phyloP scores from a whole-genome alignment of 2,113 vertebrate genomes.

The Callospermophilus lateralis region DNA sequence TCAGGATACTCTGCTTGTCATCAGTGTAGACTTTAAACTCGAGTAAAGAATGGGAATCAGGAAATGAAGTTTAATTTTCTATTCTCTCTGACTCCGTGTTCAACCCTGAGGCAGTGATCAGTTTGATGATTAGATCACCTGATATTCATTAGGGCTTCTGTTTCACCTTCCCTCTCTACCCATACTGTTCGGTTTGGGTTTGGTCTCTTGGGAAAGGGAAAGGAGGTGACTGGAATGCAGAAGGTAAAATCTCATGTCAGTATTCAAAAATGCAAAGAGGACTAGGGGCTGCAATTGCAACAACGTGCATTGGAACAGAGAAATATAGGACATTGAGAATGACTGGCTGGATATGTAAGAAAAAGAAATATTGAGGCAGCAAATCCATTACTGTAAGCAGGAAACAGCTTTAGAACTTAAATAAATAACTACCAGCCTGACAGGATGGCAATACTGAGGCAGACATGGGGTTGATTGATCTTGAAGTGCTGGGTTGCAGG shows the following conservation, averaged over 20 bases:
- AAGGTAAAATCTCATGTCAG: neutral
- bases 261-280: neutral
- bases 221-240: neutral
- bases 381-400: neutral
- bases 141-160: neutral
- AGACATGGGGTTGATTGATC: neutral
- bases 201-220: neutral
- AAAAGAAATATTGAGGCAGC: neutral
- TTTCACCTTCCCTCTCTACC: neutral
- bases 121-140: neutral
- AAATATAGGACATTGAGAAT: neutral
- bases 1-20: neutral
- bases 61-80: conserved; percentile 16
- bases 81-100: neutral
- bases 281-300: neutral
- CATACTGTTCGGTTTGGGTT: neutral
- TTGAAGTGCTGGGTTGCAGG: neutral
- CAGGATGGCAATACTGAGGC: neutral
- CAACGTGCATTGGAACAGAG: neutral
- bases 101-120: neutral
- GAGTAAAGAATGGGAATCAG: neutral
- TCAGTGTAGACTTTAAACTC: neutral
- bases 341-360: neutral
- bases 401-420: conserved; percentile 34
- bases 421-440: neutral